Evolutionary conservation across 2,113 vertebrate genomes (phyloP).

Genomic region (Otis tarda): DNA sequence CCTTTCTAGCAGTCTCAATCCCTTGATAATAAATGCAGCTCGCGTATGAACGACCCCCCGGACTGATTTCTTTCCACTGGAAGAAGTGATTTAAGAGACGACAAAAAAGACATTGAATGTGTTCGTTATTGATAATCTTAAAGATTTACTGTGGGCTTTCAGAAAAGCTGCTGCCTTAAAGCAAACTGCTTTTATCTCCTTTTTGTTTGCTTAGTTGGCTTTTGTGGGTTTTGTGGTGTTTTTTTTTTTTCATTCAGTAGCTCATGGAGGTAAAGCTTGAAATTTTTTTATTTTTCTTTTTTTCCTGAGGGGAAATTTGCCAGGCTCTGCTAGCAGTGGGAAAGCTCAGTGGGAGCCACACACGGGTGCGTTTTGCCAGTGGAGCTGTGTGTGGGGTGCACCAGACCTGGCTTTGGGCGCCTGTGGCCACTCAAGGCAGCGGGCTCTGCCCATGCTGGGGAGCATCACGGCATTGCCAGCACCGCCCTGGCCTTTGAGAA

Average conservation of each 20-base stretch:
- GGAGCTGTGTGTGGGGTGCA: accelerated
- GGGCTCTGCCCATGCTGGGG: accelerated
- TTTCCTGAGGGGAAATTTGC: background rate
- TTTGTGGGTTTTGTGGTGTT: constrained; percentile 53
- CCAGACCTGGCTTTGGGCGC: background rate
- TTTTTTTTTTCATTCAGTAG: background rate
- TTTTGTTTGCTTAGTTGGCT: constrained; percentile 66
- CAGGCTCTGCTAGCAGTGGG: background rate
- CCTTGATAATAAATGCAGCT: constrained; percentile 60
- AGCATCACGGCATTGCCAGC: accelerated
- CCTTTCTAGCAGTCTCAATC: constrained; percentile 23
- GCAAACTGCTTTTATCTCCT: constrained; percentile 60
- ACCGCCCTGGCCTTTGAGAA: too few relatives aligned
- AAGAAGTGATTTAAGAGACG: constrained; percentile 58
- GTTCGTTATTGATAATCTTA: constrained; percentile 68
- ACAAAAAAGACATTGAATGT: constrained; percentile 44
- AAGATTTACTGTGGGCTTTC: constrained; percentile 60
- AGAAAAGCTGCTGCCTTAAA: constrained; percentile 62
- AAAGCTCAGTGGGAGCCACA: background rate
- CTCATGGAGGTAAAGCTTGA: constrained; percentile 4
- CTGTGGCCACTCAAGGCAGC: accelerated
- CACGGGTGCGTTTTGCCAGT: accelerated
- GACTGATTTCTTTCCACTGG: constrained; percentile 47
- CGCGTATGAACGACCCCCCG: constrained; percentile 35
- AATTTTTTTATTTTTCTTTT: background rate